These are phyloP conservation scores for Odontomachus brunneus DNA, from an alignment of 1,140 invertebrate genomes.

Conservation along the genomic window DNA sequence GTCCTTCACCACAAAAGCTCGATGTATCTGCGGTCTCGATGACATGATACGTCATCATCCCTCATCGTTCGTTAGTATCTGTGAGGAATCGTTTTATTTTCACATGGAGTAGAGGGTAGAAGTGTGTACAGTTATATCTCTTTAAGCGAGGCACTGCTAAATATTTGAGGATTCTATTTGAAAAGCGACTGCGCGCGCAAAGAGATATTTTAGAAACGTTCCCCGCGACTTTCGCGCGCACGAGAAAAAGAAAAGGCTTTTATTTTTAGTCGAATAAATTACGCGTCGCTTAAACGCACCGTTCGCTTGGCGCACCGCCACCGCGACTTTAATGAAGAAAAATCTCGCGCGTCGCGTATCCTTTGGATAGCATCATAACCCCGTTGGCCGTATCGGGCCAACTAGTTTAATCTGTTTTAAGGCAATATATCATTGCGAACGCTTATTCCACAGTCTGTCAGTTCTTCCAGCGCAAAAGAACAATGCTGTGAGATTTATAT, in stretches of 20 bases:
- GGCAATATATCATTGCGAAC: slow-evolving; percentile 57
- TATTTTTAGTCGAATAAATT: slow-evolving; percentile 44
- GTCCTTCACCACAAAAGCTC: neutral
- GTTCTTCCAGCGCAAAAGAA: slow-evolving; percentile 58
- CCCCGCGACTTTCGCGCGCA: neutral
- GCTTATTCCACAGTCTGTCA: slow-evolving; percentile 61
- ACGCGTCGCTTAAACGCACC: slow-evolving; percentile 34
- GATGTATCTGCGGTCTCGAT: neutral
- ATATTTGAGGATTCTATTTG: slow-evolving; percentile 16
- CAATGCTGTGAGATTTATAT: slow-evolving; percentile 76
- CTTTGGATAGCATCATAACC: slow-evolving; percentile 46
- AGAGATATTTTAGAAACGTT: slow-evolving; percentile 36
- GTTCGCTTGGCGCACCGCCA: slow-evolving; percentile 33
- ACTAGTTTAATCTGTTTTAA: slow-evolving; percentile 63
- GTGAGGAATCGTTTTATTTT: neutral
- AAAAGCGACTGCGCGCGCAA: neutral
- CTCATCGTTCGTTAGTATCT: neutral
- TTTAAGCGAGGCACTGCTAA: neutral
- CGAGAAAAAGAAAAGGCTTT: neutral
- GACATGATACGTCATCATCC: neutral
- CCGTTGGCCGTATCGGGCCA: slow-evolving; percentile 29
- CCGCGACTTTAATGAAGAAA: slow-evolving; percentile 55
- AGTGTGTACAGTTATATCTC: neutral
- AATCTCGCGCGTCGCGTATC: slow-evolving; percentile 44
- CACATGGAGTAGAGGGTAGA: neutral